Percentiles rank a stretch among this genome's conserved stretches.
phyloP scores from a whole-genome alignment of 2,888 invertebrate genomes.

The Cataglyphis albicans region DNA sequence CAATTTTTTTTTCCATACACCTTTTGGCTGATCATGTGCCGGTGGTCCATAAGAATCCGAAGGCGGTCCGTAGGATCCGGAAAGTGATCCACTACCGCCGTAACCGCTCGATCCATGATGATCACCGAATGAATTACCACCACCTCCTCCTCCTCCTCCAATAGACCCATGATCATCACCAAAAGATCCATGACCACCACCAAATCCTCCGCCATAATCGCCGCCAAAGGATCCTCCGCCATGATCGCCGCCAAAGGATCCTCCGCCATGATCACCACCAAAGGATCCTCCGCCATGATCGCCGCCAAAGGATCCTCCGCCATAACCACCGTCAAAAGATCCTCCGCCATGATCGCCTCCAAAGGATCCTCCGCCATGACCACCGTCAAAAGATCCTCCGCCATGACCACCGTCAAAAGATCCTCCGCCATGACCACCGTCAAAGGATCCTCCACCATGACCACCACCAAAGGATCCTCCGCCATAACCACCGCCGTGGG shows the following conservation, averaged over 20 bases:
- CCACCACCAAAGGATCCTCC: conserved; percentile 27
- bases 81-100: conserved; percentile 20
- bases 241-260: conserved; percentile 26
- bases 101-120: conserved; percentile 40
- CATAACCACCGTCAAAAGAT: conserved; percentile 19
- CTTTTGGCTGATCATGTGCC: conserved; percentile 86
- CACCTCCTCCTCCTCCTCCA: background rate
- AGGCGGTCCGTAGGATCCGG: conserved; percentile 73
- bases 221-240: conserved; percentile 48
- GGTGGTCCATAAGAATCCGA: conserved; percentile 72
- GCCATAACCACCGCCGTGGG: conserved; percentile 3
- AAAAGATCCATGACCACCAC: conserved; percentile 53
- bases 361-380: background rate
- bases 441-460: conserved; percentile 4
- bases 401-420: conserved; percentile 23
- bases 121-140: conserved; percentile 74
- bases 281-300: conserved; percentile 72
- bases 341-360: conserved; percentile 26
- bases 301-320: conserved; percentile 53
- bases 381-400: conserved; percentile 21
- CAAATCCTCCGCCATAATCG: conserved; percentile 35
- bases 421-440: conserved; percentile 21
- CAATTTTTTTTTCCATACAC: conserved; percentile 93
- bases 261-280: conserved; percentile 38
- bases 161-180: conserved; percentile 63